These are phyloP conservation scores for Antedon bifida DNA, from an alignment of 35 echinoderm and acorn worm genomes.

Conservation along the genomic window DNA sequence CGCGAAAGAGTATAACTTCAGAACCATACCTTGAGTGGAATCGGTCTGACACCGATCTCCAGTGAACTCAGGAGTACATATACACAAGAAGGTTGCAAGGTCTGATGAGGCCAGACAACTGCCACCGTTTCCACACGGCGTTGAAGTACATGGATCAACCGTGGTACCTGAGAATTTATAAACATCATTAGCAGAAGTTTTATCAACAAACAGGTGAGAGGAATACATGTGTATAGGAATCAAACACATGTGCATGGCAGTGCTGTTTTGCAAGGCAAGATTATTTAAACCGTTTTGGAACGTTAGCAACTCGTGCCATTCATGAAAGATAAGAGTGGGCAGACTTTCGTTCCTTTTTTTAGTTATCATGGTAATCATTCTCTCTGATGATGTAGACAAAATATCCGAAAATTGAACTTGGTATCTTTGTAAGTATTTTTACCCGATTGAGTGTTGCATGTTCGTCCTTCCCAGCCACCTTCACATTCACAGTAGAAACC, in stretches of 20 bases:
- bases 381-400: too few species aligned
- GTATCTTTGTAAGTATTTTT: too few species aligned
- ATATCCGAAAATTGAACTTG: too few species aligned
- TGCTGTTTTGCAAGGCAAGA: constrained; percentile 8
- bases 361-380: too few species aligned
- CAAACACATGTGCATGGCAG: constrained; percentile 1
- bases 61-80: neutral
- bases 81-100: neutral
- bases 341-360: too few species aligned
- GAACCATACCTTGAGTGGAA: too few species aligned
- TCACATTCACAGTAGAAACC: constrained; percentile 19
- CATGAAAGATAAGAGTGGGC: too few species aligned
- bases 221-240: constrained; percentile 4
- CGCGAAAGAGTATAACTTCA: too few species aligned
- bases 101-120: neutral
- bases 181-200: neutral
- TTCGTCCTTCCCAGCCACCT: neutral
- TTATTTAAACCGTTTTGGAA: too few species aligned
- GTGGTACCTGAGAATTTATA: too few species aligned
- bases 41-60: constrained; percentile 12
- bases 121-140: constrained; percentile 12
- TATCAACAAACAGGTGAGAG: neutral
- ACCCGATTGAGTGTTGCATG: constrained; percentile 1
- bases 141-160: constrained; percentile 11
- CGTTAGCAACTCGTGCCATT: too few species aligned